Evolutionary conservation across 2,888 invertebrate genomes (phyloP).

Genomic region (Bibio marci): DNA sequence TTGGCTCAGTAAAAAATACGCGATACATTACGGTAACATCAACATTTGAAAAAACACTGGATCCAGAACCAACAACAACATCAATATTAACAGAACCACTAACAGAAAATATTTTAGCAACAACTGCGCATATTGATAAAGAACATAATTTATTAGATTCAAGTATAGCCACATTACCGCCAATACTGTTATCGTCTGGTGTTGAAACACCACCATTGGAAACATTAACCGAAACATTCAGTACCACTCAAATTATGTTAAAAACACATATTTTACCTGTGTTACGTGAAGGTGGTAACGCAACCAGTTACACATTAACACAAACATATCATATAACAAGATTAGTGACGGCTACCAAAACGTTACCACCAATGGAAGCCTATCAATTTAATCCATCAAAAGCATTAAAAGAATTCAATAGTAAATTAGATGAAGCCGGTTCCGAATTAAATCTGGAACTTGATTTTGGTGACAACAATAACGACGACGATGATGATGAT

Average conservation of each 20-base stretch:
- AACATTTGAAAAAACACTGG: conserved; percentile 63
- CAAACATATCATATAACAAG: conserved; percentile 80
- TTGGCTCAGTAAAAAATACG: conserved; percentile 72
- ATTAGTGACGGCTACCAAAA: conserved; percentile 78
- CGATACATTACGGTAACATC: conserved; percentile 77
- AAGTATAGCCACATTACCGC: conserved; percentile 67
- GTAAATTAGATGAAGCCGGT: conserved; percentile 73
- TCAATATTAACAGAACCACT: conserved; percentile 56
- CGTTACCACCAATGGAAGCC: conserved; percentile 70
- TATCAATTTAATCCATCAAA: conserved; percentile 76
- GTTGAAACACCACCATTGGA: conserved; percentile 74
- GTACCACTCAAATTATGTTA: conserved; percentile 72
- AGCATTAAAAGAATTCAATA: conserved; percentile 76
- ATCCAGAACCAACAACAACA: conserved; percentile 35
- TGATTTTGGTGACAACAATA: conserved; percentile 69
- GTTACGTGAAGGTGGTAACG: conserved; percentile 52
- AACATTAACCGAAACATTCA: conserved; percentile 79
- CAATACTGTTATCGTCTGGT: conserved; percentile 56
- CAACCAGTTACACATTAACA: conserved; percentile 62
- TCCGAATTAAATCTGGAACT: conserved; percentile 72
- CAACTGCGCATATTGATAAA: conserved; percentile 56
- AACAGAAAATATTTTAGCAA: conserved; percentile 74
- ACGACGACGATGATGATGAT: conserved; percentile 35
- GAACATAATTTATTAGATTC: conserved; percentile 51
- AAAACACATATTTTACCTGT: conserved; percentile 82